Conservation (phyloP, 1,140 invertebrate genomes). For the Frieseomelitta varia region DNA sequence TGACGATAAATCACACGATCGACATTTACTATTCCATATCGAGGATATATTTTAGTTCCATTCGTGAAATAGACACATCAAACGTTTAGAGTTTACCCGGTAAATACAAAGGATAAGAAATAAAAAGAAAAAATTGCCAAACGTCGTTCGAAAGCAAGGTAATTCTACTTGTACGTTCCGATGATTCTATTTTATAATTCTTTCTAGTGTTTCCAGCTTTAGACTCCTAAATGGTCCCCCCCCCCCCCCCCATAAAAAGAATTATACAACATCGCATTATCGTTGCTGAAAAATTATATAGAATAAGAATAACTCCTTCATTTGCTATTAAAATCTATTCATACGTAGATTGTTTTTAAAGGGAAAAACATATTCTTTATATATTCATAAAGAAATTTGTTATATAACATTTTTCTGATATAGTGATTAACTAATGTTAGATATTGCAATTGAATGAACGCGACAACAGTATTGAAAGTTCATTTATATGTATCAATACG, state of each 20-base stretch:
- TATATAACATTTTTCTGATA: too few species aligned
- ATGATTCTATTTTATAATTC: neutral
- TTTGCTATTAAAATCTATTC: neutral
- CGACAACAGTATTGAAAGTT: neutral
- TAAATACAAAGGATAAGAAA: neutral
- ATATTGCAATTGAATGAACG: neutral
- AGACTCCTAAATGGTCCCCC: too few species aligned
- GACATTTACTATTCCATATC: constrained; percentile 32
- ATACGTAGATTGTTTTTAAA: neutral
- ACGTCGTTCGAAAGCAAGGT: neutral
- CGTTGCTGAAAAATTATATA: neutral
- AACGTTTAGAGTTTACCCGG: constrained; percentile 17
- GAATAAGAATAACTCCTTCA: neutral
- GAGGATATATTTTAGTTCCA: constrained; percentile 10
- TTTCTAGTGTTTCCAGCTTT: neutral
- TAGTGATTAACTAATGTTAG: neutral
- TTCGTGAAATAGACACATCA: constrained; percentile 9
- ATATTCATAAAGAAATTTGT: neutral
- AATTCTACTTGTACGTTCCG: neutral
- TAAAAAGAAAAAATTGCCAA: neutral
- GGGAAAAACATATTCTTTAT: neutral
- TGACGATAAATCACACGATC: constrained; percentile 34
- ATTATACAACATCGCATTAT: neutral
- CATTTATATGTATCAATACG: neutral
- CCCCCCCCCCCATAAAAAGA: neutral